Evolutionary conservation across 1,140 invertebrate genomes (phyloP).

Genomic region (Atta colombica): DNA sequence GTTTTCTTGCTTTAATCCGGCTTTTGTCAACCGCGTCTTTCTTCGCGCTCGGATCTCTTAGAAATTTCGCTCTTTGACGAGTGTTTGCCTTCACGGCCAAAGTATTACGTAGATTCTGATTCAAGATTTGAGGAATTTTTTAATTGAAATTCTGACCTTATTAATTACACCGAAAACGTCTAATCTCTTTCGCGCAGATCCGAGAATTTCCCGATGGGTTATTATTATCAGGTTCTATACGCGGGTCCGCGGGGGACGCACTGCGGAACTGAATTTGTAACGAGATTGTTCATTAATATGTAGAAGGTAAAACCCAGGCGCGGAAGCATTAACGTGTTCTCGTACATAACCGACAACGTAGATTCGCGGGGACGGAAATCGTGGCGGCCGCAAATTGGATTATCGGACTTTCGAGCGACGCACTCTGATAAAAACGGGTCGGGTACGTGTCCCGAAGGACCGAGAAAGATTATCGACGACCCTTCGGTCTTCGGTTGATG

Average conservation of each 20-base stretch:
- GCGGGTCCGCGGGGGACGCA: not conserved
- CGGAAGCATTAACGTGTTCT: constrained; percentile 41
- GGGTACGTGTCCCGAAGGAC: constrained; percentile 31
- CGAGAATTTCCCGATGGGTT: constrained; percentile 1
- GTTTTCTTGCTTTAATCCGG: constrained; percentile 39
- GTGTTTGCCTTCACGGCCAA: not conserved
- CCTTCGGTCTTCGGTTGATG: constrained; percentile 54
- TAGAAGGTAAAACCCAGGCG: constrained; percentile 34
- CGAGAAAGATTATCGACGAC: constrained; percentile 64
- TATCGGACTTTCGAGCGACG: constrained; percentile 50
- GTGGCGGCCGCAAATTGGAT: constrained; percentile 55
- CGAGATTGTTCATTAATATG: constrained; percentile 53
- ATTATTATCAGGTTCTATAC: constrained; percentile 9
- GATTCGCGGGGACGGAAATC: constrained; percentile 45
- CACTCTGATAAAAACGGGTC: constrained; percentile 38
- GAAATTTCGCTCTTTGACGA: constrained; percentile 3
- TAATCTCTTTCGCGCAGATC: not conserved
- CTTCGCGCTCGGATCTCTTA: not conserved
- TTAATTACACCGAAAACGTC: constrained; percentile 4
- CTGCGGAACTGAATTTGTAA: constrained; percentile 30
- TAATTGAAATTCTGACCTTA: constrained; percentile 9
- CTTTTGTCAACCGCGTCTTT: constrained; percentile 32
- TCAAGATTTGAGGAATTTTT: not conserved
- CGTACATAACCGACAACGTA: constrained; percentile 36
- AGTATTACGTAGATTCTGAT: not conserved